Conservation (phyloP, 2,797 vertebrate genomes). For the Melanotaenia boesemani region DNA sequence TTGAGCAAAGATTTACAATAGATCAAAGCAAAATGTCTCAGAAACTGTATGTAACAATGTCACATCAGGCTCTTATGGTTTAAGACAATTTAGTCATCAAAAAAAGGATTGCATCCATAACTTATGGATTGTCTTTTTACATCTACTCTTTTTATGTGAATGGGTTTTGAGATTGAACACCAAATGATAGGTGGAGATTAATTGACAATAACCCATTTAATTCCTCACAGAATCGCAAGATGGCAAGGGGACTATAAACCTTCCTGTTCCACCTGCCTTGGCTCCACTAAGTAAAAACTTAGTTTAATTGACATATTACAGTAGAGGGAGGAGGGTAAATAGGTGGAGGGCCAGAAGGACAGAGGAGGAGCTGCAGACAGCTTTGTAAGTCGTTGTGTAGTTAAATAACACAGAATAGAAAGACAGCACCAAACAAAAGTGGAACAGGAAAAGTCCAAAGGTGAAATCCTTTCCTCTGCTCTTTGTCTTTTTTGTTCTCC, state of each 20-base stretch:
- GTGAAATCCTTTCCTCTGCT: constrained; percentile 63
- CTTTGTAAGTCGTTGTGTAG: constrained; percentile 78
- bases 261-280: constrained; percentile 64
- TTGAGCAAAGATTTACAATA: no score
- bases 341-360: constrained; percentile 26
- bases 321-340: constrained; percentile 13
- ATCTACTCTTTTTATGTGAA: not conserved
- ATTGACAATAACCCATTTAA: constrained; percentile 68
- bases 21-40: no score
- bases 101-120: not conserved
- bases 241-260: constrained; percentile 51
- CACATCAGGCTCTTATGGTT: no score
- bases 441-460: constrained; percentile 76
- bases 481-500: constrained; percentile 24
- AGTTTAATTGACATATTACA: constrained; percentile 73
- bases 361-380: constrained; percentile 47
- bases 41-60: no score
- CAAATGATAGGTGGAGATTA: not conserved
- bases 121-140: not conserved
- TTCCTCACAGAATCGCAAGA: constrained; percentile 63
- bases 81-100: not conserved
- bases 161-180: not conserved
- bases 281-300: constrained; percentile 55
- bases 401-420: constrained; percentile 71
- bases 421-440: constrained; percentile 77